Evolutionary conservation across 2,888 invertebrate species (phyloP).

Genomic region (Limnephilus auricula): DNA sequence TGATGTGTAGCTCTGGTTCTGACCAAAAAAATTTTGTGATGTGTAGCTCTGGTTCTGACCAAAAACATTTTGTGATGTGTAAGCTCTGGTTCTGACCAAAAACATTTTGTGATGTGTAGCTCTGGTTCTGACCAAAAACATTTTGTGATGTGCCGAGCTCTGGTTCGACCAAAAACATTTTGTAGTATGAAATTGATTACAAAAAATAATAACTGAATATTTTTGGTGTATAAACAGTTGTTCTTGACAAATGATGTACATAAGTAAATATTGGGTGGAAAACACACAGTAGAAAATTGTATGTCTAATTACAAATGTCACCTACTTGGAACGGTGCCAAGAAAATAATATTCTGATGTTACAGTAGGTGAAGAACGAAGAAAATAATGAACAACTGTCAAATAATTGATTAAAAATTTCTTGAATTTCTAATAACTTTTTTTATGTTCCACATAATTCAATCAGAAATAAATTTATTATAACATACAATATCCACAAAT

Average conservation of each 20-base stretch:
- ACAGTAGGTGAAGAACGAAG: not conserved
- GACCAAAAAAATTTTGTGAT: not conserved
- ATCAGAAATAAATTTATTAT: not conserved
- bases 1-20: not conserved
- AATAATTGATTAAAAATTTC: not conserved
- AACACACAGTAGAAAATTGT: not conserved
- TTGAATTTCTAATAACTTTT: not conserved
- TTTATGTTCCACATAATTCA: not conserved
- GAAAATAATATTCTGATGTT: not conserved
- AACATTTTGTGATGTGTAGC: not conserved
- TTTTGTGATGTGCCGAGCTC: not conserved
- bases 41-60: not conserved
- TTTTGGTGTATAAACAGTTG: not conserved
- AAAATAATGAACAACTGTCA: not conserved
- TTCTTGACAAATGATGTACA: not conserved
- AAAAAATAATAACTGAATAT: not conserved
- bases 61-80: not conserved
- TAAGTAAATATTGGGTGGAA: not conserved
- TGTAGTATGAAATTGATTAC: not conserved
- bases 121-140: not conserved
- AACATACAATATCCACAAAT: not conserved
- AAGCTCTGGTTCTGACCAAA: not conserved
- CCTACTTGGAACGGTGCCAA: not conserved
- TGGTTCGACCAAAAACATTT: not conserved
- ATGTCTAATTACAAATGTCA: not conserved